Evolutionary conservation across 1,140 invertebrate species (phyloP), one percentile per base, ranked within the genome.

Genomic region (Babylonia areolata): DNA sequence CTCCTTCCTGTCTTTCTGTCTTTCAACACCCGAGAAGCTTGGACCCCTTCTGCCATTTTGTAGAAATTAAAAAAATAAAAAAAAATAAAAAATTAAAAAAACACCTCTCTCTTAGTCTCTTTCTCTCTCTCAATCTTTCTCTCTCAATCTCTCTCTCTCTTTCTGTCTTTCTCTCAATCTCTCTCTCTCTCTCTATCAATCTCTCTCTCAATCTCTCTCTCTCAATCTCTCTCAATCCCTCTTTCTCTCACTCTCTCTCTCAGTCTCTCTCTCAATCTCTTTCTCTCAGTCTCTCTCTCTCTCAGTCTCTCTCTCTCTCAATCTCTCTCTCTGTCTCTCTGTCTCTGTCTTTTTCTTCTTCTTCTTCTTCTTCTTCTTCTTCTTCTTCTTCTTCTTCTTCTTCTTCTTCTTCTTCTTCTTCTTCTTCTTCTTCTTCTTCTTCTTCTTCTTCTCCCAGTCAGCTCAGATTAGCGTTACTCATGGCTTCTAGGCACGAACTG

Each of bases 231-330:
- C 58, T 64, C 58, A 12, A 6, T 64, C 58, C 23, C 58, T 64
- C 58, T 64, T 20, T 64, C 58, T 64, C 58, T n/a, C n/a, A n/a
- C 58, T 64, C 58, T 64, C 58, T 64, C 58, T 64, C 58, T 64
- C n/a, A n/a, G n/a, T n/a, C n/a, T 28, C 28, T 64, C 58, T 64
- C 58, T 64, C 23, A 9, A 15, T 23, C 15, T 64, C 58, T 64
- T 64, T 23, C 3, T 64, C 58, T 28, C 23, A 3, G 9, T 64
- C 58, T 64, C 28, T 64, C 28, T 20, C 58, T 3, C 17, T 64
- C 17, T 23, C 20, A 6, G 9, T 64, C 58, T 23, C 20, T 23
- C 58, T 64, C 58, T 23, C 20, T 23, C 58, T 64, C 20, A 3
- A 3, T 64, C 58, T 64, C 20, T 23, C 20, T 64, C 58, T 64